Evolutionary conservation across 2,888 invertebrate genomes (phyloP), one percentile per base, ranked within the genome.

Genomic region (Venusia cambrica): DNA sequence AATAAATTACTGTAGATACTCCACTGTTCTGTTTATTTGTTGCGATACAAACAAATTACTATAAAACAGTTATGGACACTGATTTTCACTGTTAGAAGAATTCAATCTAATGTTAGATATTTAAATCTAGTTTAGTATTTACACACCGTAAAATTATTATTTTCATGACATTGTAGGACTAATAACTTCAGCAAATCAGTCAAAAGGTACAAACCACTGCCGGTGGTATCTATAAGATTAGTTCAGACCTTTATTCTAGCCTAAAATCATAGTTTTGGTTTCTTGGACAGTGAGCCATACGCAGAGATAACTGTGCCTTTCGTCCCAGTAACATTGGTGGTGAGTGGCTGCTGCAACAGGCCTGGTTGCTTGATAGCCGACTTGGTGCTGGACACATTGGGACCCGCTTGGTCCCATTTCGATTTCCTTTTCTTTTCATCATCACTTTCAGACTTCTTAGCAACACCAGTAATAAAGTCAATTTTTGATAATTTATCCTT

Each of bases 301-400:
- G 97, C 97, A 9, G 96, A 96, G 59, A 97, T 97, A 19, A 97
- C 93, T 0, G 97, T 97, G 6, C 96, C 92, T 72, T 97, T 97
- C 2, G 96, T 96, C 17, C 96, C 97, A 0, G 97, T 95, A 0
- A 93, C 93, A 24, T 92, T 93, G 5, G 93, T 92, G 1, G 96
- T 94, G 17, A 95, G 79, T 0, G 94, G 92, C 16, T 93, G 91
- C 62, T 92, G 92, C 4, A 94, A 88, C 4, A 94, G 80, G 1
- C 93, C 91, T 0, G 92, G 90, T 28, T 92, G 91, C 59, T 92
- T 92, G 11, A 92, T 88, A 4, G 88, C 83, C 0, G 89, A 89
- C 34, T 89, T 87, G 8, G 88, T 59, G 8, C 87, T 60, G n/a
- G 84, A 69, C 17, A 89, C 84, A 25, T 91, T 84, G 0, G 89